Base-by-base conservation (phyloP, 1,140 invertebrate species). In the Leucophenga varia region DNA sequence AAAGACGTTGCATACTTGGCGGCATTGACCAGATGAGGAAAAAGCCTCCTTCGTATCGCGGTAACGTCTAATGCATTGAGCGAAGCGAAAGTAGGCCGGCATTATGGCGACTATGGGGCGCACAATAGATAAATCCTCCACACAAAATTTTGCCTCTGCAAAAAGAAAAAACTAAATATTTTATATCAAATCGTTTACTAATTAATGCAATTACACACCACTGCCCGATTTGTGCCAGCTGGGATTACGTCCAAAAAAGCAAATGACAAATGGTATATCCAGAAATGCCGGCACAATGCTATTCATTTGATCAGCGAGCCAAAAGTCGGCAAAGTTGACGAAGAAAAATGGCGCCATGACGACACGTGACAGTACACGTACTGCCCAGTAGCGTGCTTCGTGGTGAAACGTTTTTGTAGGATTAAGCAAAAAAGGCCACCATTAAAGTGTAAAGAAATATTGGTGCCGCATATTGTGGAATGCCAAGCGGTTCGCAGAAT, bases 321-420 rank as follows among this genome's bases (percentile, higher is more conserved):
- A 99, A 82, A 99, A 99, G 78, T 99, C 97, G 16, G 97, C 95
- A 79, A 99, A 99, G 39, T 90, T 87, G 2, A 99, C 97, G 67
- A 91, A 91, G 54, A 91, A 90, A 64, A 98, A 97, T 21, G 97
- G 97, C 1, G 96, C 91, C 41, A 89, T 85, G 32, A 97, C 56
- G 20, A 96, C 89, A 30, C 93, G 82, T 55, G 85, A 67, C 28
- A 79, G 69, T 2, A 80, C 71, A 18, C 75, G 64, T 13, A 80
- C 38, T 2, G 79, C 77, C 84, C 84, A 86, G 53, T 84, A 84
- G 17, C 84, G 76, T 0, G 91, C 89, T 57, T 89, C 88, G 60
- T 90, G 84, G 54, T 88, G 79, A 55, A 94, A 85, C 2, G 90
- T 85, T 55, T 81, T 83, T 2, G 88, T 80, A 3, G 92, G 92